Base-by-base conservation (phyloP, 2,797 vertebrate species). In the Takifugu ocellatus region DNA sequence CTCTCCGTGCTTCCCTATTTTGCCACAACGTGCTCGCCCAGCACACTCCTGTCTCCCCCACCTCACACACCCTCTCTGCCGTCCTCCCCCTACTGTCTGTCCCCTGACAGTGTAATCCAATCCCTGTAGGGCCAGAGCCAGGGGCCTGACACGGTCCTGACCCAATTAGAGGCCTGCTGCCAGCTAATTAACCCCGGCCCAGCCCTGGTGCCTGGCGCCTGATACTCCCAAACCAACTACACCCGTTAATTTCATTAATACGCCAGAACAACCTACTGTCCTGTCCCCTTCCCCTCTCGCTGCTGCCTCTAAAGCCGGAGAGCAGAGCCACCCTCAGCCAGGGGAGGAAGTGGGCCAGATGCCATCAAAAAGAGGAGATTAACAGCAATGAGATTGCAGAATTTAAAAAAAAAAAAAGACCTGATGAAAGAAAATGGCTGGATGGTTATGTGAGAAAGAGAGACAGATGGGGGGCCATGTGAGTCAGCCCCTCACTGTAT, bases 111-210 rank as follows among this genome's bases (percentile, higher is more conserved):
- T 84, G 87, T 90, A 89, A 91, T 90, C 84, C 85, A 88, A 91
- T 90, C 88, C 86, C 81, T 88, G 82, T 79, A 81, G 85, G 81
- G 79, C 86, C 87, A 86, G 87, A 87, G 84, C 85, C 77, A 73
- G 78, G 75, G 87, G 82, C 83, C 81, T 91, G 88, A 91, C 89
- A 90, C 68, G 70, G 84, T 84, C 87, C 84, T 90, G 87, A 90
- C 88, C 88, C 87, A 89, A 87, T 90, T 89, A 86, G 77, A 86
- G 83, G 81, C 84, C 81, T 85, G 86, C 86, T 87, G 85, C 85
- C 76, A 85, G 87, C 83, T 88, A 89, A 89, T 91, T 90, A 89
- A 87, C 87, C 87, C 83, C 59, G 63, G 78, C 80, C 78, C 78
- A 79, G 76, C 79, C 80, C 84, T 61, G 68, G 73, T 80, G 82